A percentile compares a stretch with the other conserved stretches of the same genome.
Evolutionary conservation across 2,888 invertebrate species (phyloP).

Genomic region (Flexamia atlantica): DNA sequence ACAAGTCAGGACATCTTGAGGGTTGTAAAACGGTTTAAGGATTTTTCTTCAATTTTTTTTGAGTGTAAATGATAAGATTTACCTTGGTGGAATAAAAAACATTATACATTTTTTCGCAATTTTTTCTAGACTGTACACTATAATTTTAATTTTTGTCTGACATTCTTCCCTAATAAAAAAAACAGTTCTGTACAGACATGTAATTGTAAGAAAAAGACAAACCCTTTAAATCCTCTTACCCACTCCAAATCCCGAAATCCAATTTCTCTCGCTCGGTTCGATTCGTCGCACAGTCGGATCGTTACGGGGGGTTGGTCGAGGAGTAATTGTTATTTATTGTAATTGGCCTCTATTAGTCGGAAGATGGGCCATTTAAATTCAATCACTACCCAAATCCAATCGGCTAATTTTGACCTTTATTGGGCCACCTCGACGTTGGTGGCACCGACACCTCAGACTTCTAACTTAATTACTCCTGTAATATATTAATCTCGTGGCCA

Average conservation of each 20-base stretch:
- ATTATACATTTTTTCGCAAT: no score
- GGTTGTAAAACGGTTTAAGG: no score
- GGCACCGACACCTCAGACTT: background rate
- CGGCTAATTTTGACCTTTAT: conserved; percentile 49
- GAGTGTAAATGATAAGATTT: no score
- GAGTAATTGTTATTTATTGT: conserved; percentile 54
- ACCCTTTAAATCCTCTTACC: background rate
- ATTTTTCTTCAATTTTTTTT: no score
- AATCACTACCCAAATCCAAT: conserved; percentile 55
- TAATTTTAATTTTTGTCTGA: no score
- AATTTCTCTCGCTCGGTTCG: conserved; percentile 14
- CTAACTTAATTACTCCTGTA: background rate
- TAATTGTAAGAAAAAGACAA: no score
- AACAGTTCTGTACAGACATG: no score
- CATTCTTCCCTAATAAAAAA: no score
- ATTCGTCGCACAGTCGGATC: conserved; percentile 2
- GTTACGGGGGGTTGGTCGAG: conserved; percentile 18
- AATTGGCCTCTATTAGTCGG: conserved; percentile 42
- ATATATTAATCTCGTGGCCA: conserved; percentile 9
- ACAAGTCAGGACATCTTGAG: no score
- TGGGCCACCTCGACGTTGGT: conserved; percentile 32
- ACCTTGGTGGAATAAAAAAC: no score
- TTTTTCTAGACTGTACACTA: no score
- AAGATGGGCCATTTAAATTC: conserved; percentile 55
- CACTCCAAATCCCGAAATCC: background rate